Percentiles rank a stretch among this genome's conserved stretches.
These are phyloP conservation scores for Crocuta crocuta DNA, from an alignment of 2,113 vertebrate genomes.

Conservation along the genomic window DNA sequence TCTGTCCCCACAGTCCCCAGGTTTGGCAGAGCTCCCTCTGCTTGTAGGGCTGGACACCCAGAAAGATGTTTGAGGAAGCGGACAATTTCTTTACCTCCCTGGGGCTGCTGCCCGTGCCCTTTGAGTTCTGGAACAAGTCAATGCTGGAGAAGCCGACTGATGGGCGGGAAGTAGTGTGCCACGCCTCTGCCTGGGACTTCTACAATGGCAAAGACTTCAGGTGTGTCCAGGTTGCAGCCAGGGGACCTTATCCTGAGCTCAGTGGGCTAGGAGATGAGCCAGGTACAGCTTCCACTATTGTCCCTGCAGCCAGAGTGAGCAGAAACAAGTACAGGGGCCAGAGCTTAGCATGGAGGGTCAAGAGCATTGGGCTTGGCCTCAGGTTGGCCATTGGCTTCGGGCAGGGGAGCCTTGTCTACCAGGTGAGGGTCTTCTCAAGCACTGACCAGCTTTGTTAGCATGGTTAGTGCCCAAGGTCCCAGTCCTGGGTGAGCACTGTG, in stretches of 20 bases:
- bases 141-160: conserved; percentile 88
- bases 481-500: not conserved
- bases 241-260: not conserved
- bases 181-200: conserved; percentile 91
- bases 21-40: not conserved
- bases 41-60: conserved; percentile 92
- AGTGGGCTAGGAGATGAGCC: not conserved
- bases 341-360: not conserved
- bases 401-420: not conserved
- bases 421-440: not conserved
- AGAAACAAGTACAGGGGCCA: not conserved
- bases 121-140: conserved; percentile 90
- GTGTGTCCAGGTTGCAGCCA: conserved; percentile 50
- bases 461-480: not conserved
- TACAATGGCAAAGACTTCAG: conserved; percentile 91
- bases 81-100: conserved; percentile 93
- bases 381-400: not conserved
- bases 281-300: not conserved
- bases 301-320: not conserved
- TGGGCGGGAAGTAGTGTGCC: conserved; percentile 89
- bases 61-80: conserved; percentile 94
- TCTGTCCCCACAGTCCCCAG: not conserved
- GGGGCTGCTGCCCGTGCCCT: conserved; percentile 90
- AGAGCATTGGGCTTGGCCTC: not conserved
- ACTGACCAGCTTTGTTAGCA: not conserved